phyloP scores from a whole-genome alignment of 1,140 invertebrate genomes.

The Carposina sasakii region DNA sequence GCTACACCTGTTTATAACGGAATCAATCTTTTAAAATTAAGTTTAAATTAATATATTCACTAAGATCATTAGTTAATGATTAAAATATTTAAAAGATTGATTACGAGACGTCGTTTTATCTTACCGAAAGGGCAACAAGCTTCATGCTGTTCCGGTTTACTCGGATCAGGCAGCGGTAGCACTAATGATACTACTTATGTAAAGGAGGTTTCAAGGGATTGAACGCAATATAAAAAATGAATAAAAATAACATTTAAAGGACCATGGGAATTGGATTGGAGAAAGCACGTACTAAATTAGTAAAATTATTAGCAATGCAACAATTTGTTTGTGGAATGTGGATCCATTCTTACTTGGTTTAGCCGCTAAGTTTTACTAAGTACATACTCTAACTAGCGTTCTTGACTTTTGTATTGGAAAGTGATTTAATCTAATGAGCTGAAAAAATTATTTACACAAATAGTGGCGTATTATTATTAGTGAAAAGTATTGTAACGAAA shows the following conservation, averaged over 20 bases:
- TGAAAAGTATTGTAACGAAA: too few species aligned
- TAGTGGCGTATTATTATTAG: too few species aligned
- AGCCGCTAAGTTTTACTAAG: conserved; percentile 23
- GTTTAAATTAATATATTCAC: conserved; percentile 11
- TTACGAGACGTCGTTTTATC: conserved; percentile 48
- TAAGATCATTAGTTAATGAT: conserved; percentile 29
- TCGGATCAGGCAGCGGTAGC: conserved; percentile 86
- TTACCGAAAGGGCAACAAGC: conserved; percentile 88
- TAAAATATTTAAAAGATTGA: conserved; percentile 25
- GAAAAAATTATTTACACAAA: too few species aligned
- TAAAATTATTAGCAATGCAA: conserved; percentile 67
- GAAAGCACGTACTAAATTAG: conserved; percentile 70
- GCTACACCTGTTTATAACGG: conserved; percentile 50
- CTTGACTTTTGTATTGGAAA: too few species aligned
- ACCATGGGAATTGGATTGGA: conserved; percentile 49
- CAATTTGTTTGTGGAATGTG: conserved; percentile 24
- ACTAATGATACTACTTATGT: conserved; percentile 78
- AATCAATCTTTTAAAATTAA: conserved; percentile 39
- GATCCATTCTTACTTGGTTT: conserved; percentile 33
- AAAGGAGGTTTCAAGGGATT: conserved; percentile 45
- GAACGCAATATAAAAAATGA: conserved; percentile 58
- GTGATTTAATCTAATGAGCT: too few species aligned
- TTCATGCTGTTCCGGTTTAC: conserved; percentile 89
- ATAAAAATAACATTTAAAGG: conserved; percentile 39
- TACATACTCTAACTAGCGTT: conserved; percentile 31